Evolutionary conservation across 2,888 invertebrate species (phyloP), one percentile per base, ranked within the genome.

Genomic region (Pelosia muscerda): DNA sequence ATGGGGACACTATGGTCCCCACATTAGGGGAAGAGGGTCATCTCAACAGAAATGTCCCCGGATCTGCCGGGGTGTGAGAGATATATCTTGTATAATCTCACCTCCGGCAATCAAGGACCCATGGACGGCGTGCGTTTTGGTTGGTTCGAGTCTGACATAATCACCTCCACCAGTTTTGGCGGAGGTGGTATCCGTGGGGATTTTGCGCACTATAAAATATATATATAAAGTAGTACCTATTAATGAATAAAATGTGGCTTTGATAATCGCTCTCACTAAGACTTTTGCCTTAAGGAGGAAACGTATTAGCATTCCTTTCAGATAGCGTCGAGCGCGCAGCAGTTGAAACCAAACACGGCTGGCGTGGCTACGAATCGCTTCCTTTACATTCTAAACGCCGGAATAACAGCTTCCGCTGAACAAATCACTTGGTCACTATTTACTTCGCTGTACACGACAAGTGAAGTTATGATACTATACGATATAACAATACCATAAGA

Each of bases 241-340:
- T 19, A 42, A 42, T 42, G n/a, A 49, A 49, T n/a, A n/a, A 19
- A 49, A 49, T n/a, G 2, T 42, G 42, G 42, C 19, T 19, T n/a
- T 42, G 42, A 15, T 19, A 49, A 49, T 59, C 59, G 59, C 73
- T 74, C 22, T 58, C 64, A 68, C 19, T 69, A 26, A 56, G 57
- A 79, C 73, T 60, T 26, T 63, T 58, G 55, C 79, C 72, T 66
- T 63, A 66, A 78, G 72, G 71, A 84, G 84, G 83, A 87, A 86
- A 76, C 71, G 74, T 84, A 89, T 90, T 90, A 90, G 85, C 89
- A 90, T 90, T 90, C 86, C 77, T 73, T 80, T 78, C 79, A 83
- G 87, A 87, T 87, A 90, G 80, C 80, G 85, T 81, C 83, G 77
- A 74, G 77, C 74, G 74, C 73, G 76, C 78, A 83, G 69, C 77